Conservation (phyloP, 2,888 invertebrate species). For the Drosophila putrida region DNA sequence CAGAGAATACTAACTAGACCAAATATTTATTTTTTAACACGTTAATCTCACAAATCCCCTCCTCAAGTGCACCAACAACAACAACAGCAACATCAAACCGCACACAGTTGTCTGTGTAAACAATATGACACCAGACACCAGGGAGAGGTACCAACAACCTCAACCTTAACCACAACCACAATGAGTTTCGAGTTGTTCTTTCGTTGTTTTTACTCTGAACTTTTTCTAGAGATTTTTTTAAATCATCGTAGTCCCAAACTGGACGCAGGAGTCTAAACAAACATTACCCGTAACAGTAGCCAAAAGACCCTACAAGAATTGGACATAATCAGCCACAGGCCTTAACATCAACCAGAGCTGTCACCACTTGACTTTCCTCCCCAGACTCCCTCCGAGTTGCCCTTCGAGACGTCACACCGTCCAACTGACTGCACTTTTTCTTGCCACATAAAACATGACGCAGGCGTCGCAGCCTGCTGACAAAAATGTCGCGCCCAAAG, state of each 20-base stretch:
- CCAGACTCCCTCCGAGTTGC: slow-evolving; percentile 11
- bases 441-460: slow-evolving; percentile 61
- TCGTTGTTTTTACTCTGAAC: slow-evolving; percentile 12
- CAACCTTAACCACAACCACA: slow-evolving; percentile 54
- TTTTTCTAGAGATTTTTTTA: slow-evolving; percentile 54
- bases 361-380: slow-evolving; percentile 64
- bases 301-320: slow-evolving; percentile 13
- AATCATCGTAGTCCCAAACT: slow-evolving; percentile 58
- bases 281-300: slow-evolving; percentile 60
- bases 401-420: slow-evolving; percentile 24
- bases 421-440: slow-evolving; percentile 58
- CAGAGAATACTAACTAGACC: slow-evolving; percentile 77
- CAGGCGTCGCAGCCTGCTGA: slow-evolving; percentile 59
- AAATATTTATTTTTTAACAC: slow-evolving; percentile 82
- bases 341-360: slow-evolving; percentile 56
- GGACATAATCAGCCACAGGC: slow-evolving; percentile 71
- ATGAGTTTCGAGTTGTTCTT: slow-evolving; percentile 49
- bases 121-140: slow-evolving; percentile 63
- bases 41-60: slow-evolving; percentile 77
- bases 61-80: slow-evolving; percentile 62
- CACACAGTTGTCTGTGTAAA: slow-evolving; percentile 75
- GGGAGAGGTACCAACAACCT: slow-evolving; percentile 30
- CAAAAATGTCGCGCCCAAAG: slow-evolving; percentile 72
- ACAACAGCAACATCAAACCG: slow-evolving; percentile 49
- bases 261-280: slow-evolving; percentile 78